Evolutionary conservation across 2,797 vertebrate species (phyloP), one percentile per base, ranked within the genome.

Genomic region (Danionella dracula): DNA sequence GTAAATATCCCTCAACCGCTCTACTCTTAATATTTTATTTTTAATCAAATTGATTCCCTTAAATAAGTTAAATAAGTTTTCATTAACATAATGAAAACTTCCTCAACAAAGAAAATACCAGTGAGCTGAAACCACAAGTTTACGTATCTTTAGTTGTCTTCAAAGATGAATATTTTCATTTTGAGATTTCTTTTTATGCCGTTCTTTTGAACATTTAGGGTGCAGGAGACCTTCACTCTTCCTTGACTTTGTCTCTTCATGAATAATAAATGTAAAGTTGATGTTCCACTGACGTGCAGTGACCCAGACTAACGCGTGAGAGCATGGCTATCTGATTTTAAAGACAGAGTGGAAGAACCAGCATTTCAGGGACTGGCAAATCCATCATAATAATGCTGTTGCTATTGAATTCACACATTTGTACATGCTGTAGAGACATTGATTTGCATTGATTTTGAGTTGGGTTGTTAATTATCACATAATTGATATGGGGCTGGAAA

Each of bases 191-290:
- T 27, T 3, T 27, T 27, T 27, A 27, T 27, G 23, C 23, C 6
- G 6, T 27, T 6, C 23, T 6, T 27, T 3, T 27, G 23, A 27
- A 27, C 23, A 27, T n/a, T n/a, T 6, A 27, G 23, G 3, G 23
- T 27, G 23, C 23, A 3, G 6, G 2, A 44, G 56, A 59, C 41
- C 41, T 45, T 42, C 41, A 59, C 27, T 2, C 27, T 31, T 57
- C 21, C 15, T 7, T 42, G 37, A 16, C 19, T 29, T 2, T 13
- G 13, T 34, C 1, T 35, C 17, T 1, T n/a, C 4, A 45, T 56
- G 13, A 56, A 66, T 66, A 56, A 56, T 45, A 55, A 23, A 65
- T 65, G 41, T 37, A 17, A 37, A 27, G 17, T 29, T 55, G 50
- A 35, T 20, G 1, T 46, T 9, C 4, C 38, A 23, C 61, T 23